Evolutionary conservation across 2,797 vertebrate genomes (phyloP).

Genomic region (Sylvilagus floridanus): DNA sequence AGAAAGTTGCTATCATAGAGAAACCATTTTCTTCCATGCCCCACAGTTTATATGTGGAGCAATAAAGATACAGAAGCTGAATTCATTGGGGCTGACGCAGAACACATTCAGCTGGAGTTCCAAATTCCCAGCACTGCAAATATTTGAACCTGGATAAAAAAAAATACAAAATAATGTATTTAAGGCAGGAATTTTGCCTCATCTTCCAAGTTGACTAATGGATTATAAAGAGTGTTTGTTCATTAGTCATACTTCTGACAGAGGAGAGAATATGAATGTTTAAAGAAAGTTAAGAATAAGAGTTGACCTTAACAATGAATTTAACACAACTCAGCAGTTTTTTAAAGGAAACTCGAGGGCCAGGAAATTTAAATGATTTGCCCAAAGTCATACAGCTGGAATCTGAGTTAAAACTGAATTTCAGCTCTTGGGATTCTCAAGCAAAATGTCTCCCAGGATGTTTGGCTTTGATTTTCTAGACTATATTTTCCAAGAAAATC

Average conservation of each 20-base stretch:
- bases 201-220: constrained; percentile 30
- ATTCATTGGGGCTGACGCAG: not conserved
- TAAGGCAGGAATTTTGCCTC: not conserved
- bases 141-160: constrained; percentile 17
- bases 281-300: constrained; percentile 47
- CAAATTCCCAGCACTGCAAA: not conserved
- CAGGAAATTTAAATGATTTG: constrained; percentile 22
- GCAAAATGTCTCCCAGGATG: not conserved
- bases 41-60: not conserved
- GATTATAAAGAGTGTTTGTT: not conserved
- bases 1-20: not conserved
- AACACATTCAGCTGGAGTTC: not conserved
- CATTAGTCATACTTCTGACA: constrained; percentile 65
- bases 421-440: not conserved
- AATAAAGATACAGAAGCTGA: not conserved
- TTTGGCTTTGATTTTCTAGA: not conserved
- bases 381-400: not conserved
- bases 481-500: not conserved
- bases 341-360: not conserved
- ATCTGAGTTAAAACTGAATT: constrained; percentile 17
- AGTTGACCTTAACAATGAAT: constrained; percentile 50
- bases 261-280: constrained; percentile 19
- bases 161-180: constrained; percentile 52
- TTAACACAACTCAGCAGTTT: constrained; percentile 55
- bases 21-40: constrained; percentile 33